Evolutionary conservation across 2,113 vertebrate species (phyloP).

Genomic region (Actenoides hombroni): DNA sequence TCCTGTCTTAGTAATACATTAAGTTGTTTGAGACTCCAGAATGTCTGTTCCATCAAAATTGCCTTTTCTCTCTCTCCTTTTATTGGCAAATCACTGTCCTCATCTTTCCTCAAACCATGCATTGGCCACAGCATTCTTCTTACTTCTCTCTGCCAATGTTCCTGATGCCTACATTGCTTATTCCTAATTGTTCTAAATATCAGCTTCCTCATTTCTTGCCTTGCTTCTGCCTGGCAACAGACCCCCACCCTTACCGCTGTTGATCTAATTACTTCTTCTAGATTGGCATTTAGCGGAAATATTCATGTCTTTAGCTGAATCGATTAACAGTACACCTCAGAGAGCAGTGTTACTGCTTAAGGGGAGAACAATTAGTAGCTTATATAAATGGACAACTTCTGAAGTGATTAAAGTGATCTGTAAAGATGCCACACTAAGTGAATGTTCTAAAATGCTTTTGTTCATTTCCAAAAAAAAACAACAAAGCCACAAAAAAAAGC

Average conservation of each 20-base stretch:
- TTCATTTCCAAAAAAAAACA: background rate
- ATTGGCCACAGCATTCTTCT: background rate
- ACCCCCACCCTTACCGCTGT: background rate
- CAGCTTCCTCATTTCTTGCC: background rate
- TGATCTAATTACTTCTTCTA: conserved; percentile 38
- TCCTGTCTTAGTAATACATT: rapidly evolving
- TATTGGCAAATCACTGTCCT: background rate
- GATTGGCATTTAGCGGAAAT: background rate
- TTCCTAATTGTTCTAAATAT: background rate
- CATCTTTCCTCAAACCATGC: background rate
- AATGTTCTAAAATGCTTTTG: background rate
- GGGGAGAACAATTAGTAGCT: conserved; percentile 37
- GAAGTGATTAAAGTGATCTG: conserved; percentile 29
- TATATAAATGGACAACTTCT: conserved; percentile 48
- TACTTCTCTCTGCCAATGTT: background rate
- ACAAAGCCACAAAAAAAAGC: background rate
- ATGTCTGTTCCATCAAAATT: background rate
- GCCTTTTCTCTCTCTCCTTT: background rate
- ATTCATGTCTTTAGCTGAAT: conserved; percentile 34
- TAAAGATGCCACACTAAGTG: background rate
- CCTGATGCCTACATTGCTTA: background rate
- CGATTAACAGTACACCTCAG: conserved; percentile 28
- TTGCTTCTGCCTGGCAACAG: background rate
- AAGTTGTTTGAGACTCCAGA: background rate
- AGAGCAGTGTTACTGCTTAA: conserved; percentile 14